Conservation (phyloP, 1,140 invertebrate genomes). For the Potamilus streckersoni region DNA sequence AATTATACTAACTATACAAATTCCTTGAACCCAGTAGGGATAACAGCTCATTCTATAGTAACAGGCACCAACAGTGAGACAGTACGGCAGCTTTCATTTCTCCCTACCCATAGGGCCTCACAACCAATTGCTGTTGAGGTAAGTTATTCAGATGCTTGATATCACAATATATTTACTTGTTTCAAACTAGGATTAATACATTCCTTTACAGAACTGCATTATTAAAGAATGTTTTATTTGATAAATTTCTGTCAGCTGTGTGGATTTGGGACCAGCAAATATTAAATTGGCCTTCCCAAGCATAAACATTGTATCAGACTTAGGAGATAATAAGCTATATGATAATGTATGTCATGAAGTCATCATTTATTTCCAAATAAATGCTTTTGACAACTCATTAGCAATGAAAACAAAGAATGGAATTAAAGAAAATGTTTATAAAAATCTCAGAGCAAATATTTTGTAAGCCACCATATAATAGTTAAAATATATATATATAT, state of each 20-base stretch:
- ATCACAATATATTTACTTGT: not conserved
- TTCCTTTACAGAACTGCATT: no score
- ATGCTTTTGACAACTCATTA: no score
- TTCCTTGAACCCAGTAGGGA: no score
- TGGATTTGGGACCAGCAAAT: not conserved
- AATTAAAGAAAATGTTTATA: no score
- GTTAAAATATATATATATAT: no score
- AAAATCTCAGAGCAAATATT: no score
- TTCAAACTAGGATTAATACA: not conserved
- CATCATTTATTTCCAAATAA: no score
- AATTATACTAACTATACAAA: no score
- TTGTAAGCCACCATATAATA: no score
- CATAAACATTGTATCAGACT: not conserved
- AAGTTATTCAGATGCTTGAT: not conserved
- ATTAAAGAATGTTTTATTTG: not conserved
- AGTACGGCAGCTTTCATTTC: slow-evolving; percentile 33
- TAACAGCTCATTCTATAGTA: no score
- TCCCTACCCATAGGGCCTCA: slow-evolving; percentile 21
- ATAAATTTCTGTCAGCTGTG: not conserved
- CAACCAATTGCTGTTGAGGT: slow-evolving; percentile 53
- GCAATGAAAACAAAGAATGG: no score
- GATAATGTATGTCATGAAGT: no score
- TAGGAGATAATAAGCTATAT: not conserved
- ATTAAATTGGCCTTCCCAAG: not conserved
- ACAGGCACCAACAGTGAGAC: slow-evolving; percentile 55